Conservation (phyloP, 2,113 vertebrate genomes). For the Cryptomyrus ogoouensis region DNA sequence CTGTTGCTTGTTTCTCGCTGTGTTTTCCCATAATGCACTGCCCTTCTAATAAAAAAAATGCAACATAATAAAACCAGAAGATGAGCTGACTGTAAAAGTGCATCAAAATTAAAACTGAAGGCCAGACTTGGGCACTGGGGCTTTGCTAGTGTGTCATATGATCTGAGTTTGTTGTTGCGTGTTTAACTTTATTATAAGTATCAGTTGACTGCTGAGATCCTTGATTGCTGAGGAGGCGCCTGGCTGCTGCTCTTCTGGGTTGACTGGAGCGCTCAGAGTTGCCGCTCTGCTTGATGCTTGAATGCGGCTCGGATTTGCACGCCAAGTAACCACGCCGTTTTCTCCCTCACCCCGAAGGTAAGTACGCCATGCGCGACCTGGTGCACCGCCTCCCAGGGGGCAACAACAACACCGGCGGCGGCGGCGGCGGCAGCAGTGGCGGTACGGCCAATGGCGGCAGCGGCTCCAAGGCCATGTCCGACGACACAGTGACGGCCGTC, state of each 20-base stretch:
- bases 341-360: constrained; percentile 55
- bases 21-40: not conserved
- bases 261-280: not conserved
- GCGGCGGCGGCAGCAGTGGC: not conserved
- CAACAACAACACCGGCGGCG: constrained; percentile 71
- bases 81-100: not conserved
- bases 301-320: not conserved
- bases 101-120: not conserved
- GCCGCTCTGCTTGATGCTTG: not conserved
- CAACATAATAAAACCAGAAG: not conserved
- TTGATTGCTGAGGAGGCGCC: not conserved
- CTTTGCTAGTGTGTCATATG: not conserved
- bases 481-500: constrained; percentile 89
- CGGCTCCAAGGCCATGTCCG: constrained; percentile 84
- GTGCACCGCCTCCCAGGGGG: constrained; percentile 86
- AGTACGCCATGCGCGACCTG: constrained; percentile 94
- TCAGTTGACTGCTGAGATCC: not conserved
- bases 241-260: not conserved
- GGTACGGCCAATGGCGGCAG: constrained; percentile 76
- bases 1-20: not conserved
- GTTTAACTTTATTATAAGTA: not conserved
- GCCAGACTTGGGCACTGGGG: not conserved
- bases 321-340: not conserved
- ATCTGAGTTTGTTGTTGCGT: not conserved
- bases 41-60: not conserved